A percentile compares a stretch with the other conserved stretches of the same genome.
Evolutionary conservation across 2,888 invertebrate species (phyloP).

Genomic region (Ophioninae sp.): DNA sequence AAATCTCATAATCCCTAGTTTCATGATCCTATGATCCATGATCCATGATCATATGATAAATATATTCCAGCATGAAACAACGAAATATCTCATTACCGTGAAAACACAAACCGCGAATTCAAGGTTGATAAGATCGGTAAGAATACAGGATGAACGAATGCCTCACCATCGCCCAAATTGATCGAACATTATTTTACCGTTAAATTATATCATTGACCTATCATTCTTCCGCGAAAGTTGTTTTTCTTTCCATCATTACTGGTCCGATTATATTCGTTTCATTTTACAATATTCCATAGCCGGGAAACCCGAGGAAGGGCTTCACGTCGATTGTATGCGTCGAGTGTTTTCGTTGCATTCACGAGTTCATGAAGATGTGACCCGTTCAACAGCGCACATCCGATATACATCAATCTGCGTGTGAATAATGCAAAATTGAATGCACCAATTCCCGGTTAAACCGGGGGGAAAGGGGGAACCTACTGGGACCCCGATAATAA

Average conservation of each 20-base stretch:
- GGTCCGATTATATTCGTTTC: not conserved
- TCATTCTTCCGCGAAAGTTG: not conserved
- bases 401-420: not conserved
- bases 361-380: constrained; percentile 4
- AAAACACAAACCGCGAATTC: not conserved
- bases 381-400: not conserved
- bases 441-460: not conserved
- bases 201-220: not conserved
- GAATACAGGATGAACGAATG: not conserved
- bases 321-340: not conserved
- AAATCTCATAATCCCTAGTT: too few relatives aligned
- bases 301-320: not conserved
- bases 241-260: not conserved
- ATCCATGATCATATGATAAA: too few relatives aligned
- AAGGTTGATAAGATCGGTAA: too few relatives aligned
- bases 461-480: not conserved
- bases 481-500: not conserved
- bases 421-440: constrained; percentile 12
- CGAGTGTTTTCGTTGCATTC: constrained; percentile 1
- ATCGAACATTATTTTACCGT: not conserved
- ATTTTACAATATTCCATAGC: not conserved
- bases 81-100: not conserved
- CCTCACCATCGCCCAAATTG: not conserved
- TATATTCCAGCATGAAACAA: too few relatives aligned
- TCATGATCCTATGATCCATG: too few relatives aligned